phyloP scores from a whole-genome alignment of 2,113 vertebrate species.

The Callipepla squamata region DNA sequence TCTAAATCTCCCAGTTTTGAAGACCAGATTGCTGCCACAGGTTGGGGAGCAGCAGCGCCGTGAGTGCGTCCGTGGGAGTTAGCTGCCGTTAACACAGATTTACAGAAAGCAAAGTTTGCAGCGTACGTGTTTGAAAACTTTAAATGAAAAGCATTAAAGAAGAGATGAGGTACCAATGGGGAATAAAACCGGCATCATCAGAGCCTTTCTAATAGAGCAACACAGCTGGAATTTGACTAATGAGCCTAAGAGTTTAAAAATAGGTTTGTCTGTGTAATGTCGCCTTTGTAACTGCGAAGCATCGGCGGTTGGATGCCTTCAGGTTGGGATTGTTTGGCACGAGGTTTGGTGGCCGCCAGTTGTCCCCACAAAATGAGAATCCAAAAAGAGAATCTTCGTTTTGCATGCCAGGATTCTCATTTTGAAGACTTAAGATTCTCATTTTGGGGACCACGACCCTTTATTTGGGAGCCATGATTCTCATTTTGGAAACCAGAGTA shows the following conservation, averaged over 20 bases:
- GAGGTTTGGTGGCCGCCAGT: neutral
- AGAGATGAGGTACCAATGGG: neutral
- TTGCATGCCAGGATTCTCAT: too few relatives aligned
- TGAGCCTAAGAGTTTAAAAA: conserved; percentile 40
- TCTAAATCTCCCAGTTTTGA: neutral
- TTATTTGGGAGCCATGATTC: too few relatives aligned
- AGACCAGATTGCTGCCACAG: neutral
- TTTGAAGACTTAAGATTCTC: too few relatives aligned
- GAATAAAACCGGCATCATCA: conserved; percentile 37
- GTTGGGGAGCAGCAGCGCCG: neutral
- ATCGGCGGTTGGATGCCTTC: neutral
- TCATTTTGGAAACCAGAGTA: too few relatives aligned
- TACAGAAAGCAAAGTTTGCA: neutral
- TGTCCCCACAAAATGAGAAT: accelerated
- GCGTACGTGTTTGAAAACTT: neutral
- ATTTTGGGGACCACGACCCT: too few relatives aligned
- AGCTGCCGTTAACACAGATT: neutral
- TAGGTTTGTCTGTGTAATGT: neutral
- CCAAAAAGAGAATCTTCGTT: too few relatives aligned
- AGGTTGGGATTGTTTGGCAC: neutral
- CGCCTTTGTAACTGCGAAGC: neutral
- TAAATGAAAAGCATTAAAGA: neutral
- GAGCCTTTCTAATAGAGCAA: conserved; percentile 33
- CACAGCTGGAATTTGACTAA: conserved; percentile 67
- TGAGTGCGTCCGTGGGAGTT: neutral